These are phyloP conservation scores for Cerceris rybyensis DNA, from an alignment of 2,888 invertebrate genomes.

Conservation along the genomic window DNA sequence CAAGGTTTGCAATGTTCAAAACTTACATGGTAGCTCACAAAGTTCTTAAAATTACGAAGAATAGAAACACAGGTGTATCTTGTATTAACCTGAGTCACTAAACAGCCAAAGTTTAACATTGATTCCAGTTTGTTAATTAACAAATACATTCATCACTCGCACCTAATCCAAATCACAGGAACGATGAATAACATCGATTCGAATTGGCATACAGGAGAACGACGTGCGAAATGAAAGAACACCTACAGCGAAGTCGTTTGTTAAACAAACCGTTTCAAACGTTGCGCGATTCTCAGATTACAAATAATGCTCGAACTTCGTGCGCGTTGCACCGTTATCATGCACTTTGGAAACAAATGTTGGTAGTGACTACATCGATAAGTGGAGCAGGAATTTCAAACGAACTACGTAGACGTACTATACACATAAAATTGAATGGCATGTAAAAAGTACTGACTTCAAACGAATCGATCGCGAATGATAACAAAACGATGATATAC, in stretches of 20 bases:
- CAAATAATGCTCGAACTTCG: constrained; percentile 18
- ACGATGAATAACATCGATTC: neutral
- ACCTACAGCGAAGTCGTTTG: constrained; percentile 1
- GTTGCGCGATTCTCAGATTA: constrained; percentile 5
- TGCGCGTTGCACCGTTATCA: constrained; percentile 13
- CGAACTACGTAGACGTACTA: neutral
- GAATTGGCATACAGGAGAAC: neutral
- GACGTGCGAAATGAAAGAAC: constrained; percentile 17
- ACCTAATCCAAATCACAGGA: neutral
- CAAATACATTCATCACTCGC: too few relatives aligned
- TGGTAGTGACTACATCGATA: constrained; percentile 14
- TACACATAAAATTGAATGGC: neutral
- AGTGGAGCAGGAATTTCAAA: neutral
- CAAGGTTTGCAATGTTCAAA: too few relatives aligned
- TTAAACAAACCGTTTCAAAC: constrained; percentile 12
- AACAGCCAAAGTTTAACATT: too few relatives aligned
- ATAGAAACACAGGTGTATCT: too few relatives aligned
- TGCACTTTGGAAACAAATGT: constrained; percentile 25
- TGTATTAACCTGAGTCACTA: too few relatives aligned
- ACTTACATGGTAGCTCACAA: too few relatives aligned
- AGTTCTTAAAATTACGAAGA: too few relatives aligned
- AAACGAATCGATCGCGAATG: neutral
- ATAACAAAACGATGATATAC: too few relatives aligned
- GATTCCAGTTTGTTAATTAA: too few relatives aligned
- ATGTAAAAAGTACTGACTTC: constrained; percentile 1